Conservation (phyloP, 1,140 invertebrate genomes). For the Platorchestia sp. region DNA sequence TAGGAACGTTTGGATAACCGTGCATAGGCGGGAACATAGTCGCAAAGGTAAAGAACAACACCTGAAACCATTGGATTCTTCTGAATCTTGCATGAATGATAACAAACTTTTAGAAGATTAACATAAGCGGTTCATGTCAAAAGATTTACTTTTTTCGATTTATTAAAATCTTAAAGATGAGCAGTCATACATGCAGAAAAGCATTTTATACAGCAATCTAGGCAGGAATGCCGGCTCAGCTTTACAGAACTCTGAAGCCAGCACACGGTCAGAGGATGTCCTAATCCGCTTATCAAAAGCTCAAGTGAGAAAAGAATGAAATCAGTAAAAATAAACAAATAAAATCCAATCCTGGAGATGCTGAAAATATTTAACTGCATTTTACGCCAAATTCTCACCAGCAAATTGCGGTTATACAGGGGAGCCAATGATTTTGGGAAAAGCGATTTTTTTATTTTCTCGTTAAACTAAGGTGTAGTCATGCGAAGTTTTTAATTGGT, state of each 20-base stretch:
- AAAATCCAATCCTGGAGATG: no score
- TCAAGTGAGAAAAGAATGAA: not conserved
- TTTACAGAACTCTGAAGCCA: not conserved
- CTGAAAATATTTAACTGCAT: no score
- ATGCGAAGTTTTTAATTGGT: no score
- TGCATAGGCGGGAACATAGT: not conserved
- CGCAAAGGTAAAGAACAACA: not conserved
- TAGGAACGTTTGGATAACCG: not conserved
- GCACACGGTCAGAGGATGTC: not conserved
- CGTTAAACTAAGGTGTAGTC: no score
- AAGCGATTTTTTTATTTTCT: no score
- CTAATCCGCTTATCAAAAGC: not conserved
- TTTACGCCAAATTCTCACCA: no score
- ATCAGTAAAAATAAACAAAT: no score
- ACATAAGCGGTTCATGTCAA: not conserved
- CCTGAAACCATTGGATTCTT: not conserved
- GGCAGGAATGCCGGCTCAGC: not conserved
- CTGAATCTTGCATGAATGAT: not conserved
- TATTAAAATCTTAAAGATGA: not conserved
- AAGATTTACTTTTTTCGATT: not conserved
- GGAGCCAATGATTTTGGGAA: no score
- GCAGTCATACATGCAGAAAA: not conserved
- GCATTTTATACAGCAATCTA: not conserved
- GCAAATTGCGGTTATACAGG: no score
- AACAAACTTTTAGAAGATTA: not conserved